Percentiles rank a stretch among this genome's conserved stretches.
Conservation (phyloP, 1,140 invertebrate genomes). For the Anoplophora glabripennis region DNA sequence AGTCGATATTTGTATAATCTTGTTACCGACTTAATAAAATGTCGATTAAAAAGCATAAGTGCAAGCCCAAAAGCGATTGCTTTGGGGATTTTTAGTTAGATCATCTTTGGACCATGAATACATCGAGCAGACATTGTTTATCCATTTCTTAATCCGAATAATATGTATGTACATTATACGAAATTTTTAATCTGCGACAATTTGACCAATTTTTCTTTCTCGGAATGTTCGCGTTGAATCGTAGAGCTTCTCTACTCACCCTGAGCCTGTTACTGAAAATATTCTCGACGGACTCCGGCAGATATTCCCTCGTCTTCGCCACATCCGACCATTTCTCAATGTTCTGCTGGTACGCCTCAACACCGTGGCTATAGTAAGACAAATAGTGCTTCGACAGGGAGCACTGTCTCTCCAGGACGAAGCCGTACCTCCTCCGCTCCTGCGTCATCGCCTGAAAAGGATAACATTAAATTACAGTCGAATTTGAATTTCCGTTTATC, state of each 20-base stretch:
- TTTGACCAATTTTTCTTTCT: no score
- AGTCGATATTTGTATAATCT: no score
- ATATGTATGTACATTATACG: no score
- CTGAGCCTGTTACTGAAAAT: slow-evolving; percentile 74
- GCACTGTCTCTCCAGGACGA: slow-evolving; percentile 87
- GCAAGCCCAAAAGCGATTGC: no score
- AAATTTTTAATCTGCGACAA: no score
- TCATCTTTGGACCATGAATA: no score
- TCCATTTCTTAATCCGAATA: no score
- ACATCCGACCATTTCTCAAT: slow-evolving; percentile 87
- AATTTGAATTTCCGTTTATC: neutral
- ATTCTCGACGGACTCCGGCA: slow-evolving; percentile 76
- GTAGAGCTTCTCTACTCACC: slow-evolving; percentile 48
- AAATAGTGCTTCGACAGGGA: slow-evolving; percentile 89
- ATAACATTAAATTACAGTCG: neutral
- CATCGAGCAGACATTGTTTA: no score
- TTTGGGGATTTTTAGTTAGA: no score
- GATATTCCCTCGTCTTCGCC: slow-evolving; percentile 77
- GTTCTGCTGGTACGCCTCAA: slow-evolving; percentile 72
- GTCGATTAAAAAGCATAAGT: no score
- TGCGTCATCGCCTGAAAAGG: slow-evolving; percentile 81
- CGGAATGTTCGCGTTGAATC: no score
- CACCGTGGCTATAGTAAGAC: slow-evolving; percentile 78
- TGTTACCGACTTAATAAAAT: no score
- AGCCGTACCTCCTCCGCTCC: slow-evolving; percentile 88